Base-by-base conservation (phyloP, 2,797 vertebrate species). In the Cuculus canorus region DNA sequence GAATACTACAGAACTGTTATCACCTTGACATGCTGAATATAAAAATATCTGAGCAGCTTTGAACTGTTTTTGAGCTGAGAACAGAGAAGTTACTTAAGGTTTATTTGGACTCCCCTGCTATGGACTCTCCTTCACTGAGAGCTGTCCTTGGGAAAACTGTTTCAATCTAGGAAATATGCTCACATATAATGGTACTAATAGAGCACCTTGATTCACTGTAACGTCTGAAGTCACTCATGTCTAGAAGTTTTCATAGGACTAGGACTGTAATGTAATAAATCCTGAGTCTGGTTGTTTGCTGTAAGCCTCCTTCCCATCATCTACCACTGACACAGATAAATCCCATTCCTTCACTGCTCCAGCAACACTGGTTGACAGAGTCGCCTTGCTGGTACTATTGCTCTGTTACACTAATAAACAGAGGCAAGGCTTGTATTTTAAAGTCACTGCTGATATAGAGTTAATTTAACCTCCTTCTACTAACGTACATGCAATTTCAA, bases 1-100 rank as follows among this genome's bases (percentile, higher is more conserved):
- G 39, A 96, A 89, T 84, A 92, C 63, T 81, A 92, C 56, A 94
- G 80, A 83, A 94, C 57, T 88, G 81, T 90, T 90, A 94, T 50
- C 73, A 95, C 68, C 87, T 71, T 86, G 52, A 52, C 76, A 92
- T 73, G 90, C 41, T 95, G 91, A 78, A 94, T 78, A 95, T 28
- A 25, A 78, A 72, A 70, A 45, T 63, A 89, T 5, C 14, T 39
- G 17, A 91, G 56, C 47, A 72, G 56, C 60, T 28, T 54, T 65
- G 43, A 81, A 57, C 10, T 56, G 52, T 10, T 35, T 80, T 27
- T 88, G 32, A 82, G 61, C 24, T 64, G 76, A 76, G 65, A 50
- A 18, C 30, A 73, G 37, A n/a, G 18, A 72, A 48, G 3, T 92
- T 68, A 72, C 75, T 28, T 50, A 78, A 24, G 32, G 86, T 71